phyloP scores from a whole-genome alignment of 2,888 invertebrate species.

The Sthenelais limicola region DNA sequence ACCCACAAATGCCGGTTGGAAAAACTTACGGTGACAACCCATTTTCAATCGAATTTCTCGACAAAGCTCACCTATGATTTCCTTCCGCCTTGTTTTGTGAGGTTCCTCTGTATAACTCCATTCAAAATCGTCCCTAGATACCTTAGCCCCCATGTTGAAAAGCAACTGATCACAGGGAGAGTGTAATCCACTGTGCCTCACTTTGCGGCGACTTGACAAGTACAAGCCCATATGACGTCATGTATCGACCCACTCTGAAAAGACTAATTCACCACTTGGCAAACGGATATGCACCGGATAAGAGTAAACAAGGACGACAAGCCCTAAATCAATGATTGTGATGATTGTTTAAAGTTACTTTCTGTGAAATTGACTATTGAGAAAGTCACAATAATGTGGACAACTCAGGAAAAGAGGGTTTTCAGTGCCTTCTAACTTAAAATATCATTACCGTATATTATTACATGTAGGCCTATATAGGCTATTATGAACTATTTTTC shows the following conservation, averaged over 20 bases:
- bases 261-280: not conserved
- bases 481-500: too few relatives aligned
- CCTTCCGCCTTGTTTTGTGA: slow-evolving; percentile 92
- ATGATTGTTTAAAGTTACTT: too few relatives aligned
- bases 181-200: not conserved
- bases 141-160: slow-evolving; percentile 89
- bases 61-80: slow-evolving; percentile 86
- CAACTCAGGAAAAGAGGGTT: too few relatives aligned
- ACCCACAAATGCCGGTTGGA: too few relatives aligned
- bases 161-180: not conserved
- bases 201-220: not conserved
- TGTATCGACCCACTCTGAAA: not conserved
- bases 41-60: not conserved
- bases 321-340: too few relatives aligned
- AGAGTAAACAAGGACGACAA: too few relatives aligned
- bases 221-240: not conserved
- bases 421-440: too few relatives aligned
- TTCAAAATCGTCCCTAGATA: slow-evolving; percentile 95
- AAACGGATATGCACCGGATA: not conserved
- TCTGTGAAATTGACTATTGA: too few relatives aligned
- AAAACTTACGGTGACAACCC: too few relatives aligned
- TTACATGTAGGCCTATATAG: too few relatives aligned
- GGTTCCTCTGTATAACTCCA: slow-evolving; percentile 98
- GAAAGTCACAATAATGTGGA: too few relatives aligned
- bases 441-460: too few relatives aligned